Base-by-base conservation (phyloP, 2,113 vertebrate genomes). In the Sorex fumeus region DNA sequence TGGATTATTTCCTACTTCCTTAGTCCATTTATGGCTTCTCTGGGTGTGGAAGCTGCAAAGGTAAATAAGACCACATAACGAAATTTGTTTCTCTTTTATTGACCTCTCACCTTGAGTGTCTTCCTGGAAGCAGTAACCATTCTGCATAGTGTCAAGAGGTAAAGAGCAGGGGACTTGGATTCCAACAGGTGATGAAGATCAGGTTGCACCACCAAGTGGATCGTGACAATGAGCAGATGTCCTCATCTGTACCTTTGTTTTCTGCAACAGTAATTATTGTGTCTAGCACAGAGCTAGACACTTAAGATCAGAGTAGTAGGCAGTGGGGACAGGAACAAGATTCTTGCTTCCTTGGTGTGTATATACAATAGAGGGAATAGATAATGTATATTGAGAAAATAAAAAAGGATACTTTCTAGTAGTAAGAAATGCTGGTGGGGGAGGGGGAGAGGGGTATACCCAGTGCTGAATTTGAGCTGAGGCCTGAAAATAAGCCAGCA, bases 71-170 rank as follows among this genome's bases (percentile, higher is more conserved):
- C 8, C 11, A 45, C 67, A 95, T 88, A 84, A 67, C 75, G 32
- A 11, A 85, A 28, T 57, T 88, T 75, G 30, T 62, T 93, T 15
- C 67, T 69, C 71, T 78, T 88, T 69, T 57, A 34, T 4, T 64
- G 62, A 53, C 50, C 13, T 81, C 25, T 83, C 67, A 69, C 40
- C 6, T 1, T 67, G 57, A 3, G n/a, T 27, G 77, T 76, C 45
- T 88, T 92, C 78, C 93, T 78, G 75, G 81, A 93, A 92, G 36
- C n/a, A 84, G 50, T 25, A 91, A 60, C 36, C n/a, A 45, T 11
- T 88, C 90, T n/a, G 34, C 27, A 36, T 36, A n/a, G 36, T 53
- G 50, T 30, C 71, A 71, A 70, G 36, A 25, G 40, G 45, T 32
- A 32, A 76, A 62, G 50, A n/a, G 50, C 36, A 75, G 43, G 40